These are phyloP conservation scores for Numida meleagris DNA, from an alignment of 2,113 vertebrate species.

Conservation along the genomic window DNA sequence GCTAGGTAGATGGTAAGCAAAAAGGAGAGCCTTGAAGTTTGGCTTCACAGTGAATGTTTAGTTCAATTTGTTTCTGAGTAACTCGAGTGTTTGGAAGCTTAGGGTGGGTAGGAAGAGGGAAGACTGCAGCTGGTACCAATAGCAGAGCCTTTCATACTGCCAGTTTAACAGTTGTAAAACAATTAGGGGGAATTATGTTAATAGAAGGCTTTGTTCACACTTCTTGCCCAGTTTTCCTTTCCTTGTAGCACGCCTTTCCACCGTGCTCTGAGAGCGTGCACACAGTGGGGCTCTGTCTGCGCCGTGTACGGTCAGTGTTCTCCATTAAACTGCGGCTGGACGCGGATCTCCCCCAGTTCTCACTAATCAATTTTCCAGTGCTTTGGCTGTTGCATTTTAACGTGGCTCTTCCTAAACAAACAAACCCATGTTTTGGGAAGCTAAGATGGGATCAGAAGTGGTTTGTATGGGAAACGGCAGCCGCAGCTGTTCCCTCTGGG, in stretches of 20 bases:
- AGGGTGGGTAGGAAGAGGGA: not conserved
- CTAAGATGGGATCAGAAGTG: conserved; percentile 43
- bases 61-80: conserved; percentile 26
- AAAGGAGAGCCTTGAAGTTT: not conserved
- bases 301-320: conserved; percentile 53
- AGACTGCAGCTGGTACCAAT: conserved; percentile 47
- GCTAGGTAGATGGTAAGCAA: not conserved
- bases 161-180: conserved; percentile 66
- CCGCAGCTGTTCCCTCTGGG: conserved; percentile 63
- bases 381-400: conserved; percentile 54
- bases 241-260: not conserved
- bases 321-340: conserved; percentile 39
- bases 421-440: conserved; percentile 35
- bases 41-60: not conserved
- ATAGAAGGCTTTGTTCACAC: conserved; percentile 53
- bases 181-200: conserved; percentile 67
- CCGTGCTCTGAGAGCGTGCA: not conserved
- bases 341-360: conserved; percentile 53
- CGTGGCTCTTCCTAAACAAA: conserved; percentile 54
- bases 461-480: conserved; percentile 70
- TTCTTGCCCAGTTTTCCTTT: conserved; percentile 15
- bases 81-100: conserved; percentile 40
- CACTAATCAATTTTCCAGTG: conserved; percentile 64
- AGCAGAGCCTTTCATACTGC: conserved; percentile 47
- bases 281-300: conserved; percentile 46